These are phyloP conservation scores for Acromyrmex echinatior DNA, from an alignment of 1,140 invertebrate species.

Conservation along the genomic window DNA sequence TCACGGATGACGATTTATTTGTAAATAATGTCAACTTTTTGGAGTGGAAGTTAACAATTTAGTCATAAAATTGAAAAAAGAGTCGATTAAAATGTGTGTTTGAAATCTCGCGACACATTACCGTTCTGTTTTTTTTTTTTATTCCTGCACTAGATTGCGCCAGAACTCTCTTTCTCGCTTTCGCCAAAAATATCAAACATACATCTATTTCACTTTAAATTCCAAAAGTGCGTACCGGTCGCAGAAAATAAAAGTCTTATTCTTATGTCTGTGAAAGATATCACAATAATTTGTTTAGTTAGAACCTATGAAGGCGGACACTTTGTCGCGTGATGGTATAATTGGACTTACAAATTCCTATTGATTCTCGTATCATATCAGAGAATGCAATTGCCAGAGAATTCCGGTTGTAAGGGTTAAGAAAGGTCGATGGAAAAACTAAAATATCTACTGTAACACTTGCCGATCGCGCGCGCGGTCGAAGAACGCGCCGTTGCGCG, in stretches of 20 bases:
- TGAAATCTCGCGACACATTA: neutral
- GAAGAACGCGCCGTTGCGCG: conserved; percentile 33
- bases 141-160: no score
- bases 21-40: neutral
- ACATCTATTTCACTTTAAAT: no score
- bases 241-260: no score
- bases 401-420: neutral
- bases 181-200: no score
- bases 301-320: neutral
- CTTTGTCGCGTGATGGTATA: neutral
- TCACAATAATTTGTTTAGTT: neutral
- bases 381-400: neutral
- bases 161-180: no score
- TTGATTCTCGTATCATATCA: neutral
- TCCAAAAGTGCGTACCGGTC: no score
- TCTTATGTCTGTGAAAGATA: neutral
- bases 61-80: neutral
- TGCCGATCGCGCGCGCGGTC: conserved; percentile 29
- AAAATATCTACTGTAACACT: conserved; percentile 39
- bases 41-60: neutral
- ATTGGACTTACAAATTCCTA: neutral
- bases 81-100: neutral
- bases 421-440: conserved; percentile 7
- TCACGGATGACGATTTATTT: neutral
- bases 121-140: no score